These are phyloP conservation scores for Pseudochromis fuscus DNA, from an alignment of 2,797 vertebrate species.

Conservation along the genomic window DNA sequence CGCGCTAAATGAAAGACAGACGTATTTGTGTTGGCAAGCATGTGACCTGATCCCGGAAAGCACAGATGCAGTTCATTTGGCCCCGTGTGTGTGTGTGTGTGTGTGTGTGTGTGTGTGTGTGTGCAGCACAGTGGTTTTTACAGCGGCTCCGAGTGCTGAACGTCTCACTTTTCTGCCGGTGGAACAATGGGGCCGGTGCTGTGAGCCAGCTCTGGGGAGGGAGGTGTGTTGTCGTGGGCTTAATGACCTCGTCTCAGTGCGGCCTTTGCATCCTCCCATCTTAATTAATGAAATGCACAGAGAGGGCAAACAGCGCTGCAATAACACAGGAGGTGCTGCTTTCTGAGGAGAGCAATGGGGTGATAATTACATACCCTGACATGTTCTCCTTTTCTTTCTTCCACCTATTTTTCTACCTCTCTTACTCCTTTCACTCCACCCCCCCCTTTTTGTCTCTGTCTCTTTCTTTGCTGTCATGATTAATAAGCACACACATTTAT, in stretches of 20 bases:
- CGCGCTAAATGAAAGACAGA: constrained; percentile 77
- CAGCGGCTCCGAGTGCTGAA: constrained; percentile 69
- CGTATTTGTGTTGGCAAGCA: constrained; percentile 75
- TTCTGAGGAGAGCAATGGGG: constrained; percentile 67
- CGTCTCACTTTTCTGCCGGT: constrained; percentile 77
- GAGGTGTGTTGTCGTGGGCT: constrained; percentile 76
- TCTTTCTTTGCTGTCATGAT: constrained; percentile 73
- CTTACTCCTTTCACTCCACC: not conserved
- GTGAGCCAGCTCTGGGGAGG: constrained; percentile 67
- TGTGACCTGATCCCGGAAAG: constrained; percentile 69
- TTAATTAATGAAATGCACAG: constrained; percentile 80
- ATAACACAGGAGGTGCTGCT: constrained; percentile 75
- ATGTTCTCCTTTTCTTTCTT: constrained; percentile 46
- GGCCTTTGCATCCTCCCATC: constrained; percentile 71
- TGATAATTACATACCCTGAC: constrained; percentile 75
- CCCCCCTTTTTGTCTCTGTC: constrained; percentile 41
- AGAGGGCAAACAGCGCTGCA: constrained; percentile 77
- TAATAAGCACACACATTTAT: constrained; percentile 75
- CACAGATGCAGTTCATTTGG: constrained; percentile 73
- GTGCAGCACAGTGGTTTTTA: constrained; percentile 47
- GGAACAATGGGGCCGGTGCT: constrained; percentile 75
- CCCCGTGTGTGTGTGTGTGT: constrained; percentile 21
- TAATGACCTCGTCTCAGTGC: constrained; percentile 77
- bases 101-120: constrained; percentile 21
- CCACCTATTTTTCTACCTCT: constrained; percentile 56